A percentile compares a stretch with the other conserved stretches of the same genome.
These are phyloP conservation scores for Nannobrachium achirus DNA, from an alignment of 2,113 vertebrate genomes.

Conservation along the genomic window DNA sequence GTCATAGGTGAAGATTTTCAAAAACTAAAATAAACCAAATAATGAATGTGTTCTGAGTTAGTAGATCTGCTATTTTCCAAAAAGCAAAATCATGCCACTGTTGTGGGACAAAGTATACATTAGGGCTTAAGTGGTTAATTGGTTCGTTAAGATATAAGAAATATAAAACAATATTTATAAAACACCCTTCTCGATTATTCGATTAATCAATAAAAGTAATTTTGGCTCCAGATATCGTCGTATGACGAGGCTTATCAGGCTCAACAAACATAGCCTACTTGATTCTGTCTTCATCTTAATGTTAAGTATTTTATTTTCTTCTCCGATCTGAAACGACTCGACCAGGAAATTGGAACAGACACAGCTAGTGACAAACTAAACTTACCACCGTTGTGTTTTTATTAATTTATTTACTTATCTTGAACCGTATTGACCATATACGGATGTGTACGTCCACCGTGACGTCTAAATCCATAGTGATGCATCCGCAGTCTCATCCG, in stretches of 20 bases:
- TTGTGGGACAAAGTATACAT: too few relatives aligned
- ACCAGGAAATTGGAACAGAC: too few relatives aligned
- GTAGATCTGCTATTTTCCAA: background rate
- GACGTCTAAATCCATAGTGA: slow-evolving; percentile 30
- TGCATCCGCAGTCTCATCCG: slow-evolving; percentile 11
- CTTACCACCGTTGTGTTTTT: background rate
- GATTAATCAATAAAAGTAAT: too few relatives aligned
- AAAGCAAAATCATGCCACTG: too few relatives aligned
- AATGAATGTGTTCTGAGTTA: background rate
- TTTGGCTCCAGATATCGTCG: too few relatives aligned
- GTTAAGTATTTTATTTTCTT: background rate
- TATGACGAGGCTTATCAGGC: too few relatives aligned
- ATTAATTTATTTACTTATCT: background rate
- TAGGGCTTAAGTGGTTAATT: too few relatives aligned
- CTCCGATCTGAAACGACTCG: background rate
- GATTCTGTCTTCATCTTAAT: background rate
- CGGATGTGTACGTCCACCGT: background rate
- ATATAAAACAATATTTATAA: too few relatives aligned
- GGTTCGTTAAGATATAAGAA: too few relatives aligned
- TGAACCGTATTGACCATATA: slow-evolving; percentile 3
- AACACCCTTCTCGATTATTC: background rate
- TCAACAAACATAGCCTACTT: background rate
- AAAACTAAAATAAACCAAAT: too few relatives aligned
- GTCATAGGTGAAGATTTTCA: too few relatives aligned
- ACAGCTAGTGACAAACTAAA: background rate